A percentile compares a stretch with the other conserved stretches of the same genome.
Conservation (phyloP, 2,113 vertebrate species). For the Caretta caretta region DNA sequence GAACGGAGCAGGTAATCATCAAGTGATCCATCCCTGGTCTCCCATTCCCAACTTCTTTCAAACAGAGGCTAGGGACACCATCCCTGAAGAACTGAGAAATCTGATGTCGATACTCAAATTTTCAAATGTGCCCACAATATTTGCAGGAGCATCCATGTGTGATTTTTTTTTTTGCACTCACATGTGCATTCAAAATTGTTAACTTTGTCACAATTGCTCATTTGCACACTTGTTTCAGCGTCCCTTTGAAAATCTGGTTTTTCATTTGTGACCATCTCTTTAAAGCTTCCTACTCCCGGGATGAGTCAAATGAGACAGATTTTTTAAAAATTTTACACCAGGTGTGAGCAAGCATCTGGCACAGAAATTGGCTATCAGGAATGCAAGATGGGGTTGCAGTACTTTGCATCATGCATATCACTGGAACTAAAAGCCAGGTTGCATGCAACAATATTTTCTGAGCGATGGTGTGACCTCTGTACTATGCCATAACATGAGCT, state of each 20-base stretch:
- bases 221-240: not conserved
- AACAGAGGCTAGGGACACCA: no score
- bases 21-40: no score
- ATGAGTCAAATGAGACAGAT: not conserved
- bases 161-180: no score
- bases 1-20: no score
- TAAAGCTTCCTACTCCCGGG: not conserved
- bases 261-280: not conserved
- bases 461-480: not conserved
- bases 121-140: not conserved
- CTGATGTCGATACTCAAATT: not conserved
- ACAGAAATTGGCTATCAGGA: not conserved
- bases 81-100: not conserved
- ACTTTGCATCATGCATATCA: not conserved
- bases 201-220: not conserved
- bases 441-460: not conserved
- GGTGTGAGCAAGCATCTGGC: not conserved
- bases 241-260: not conserved
- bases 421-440: not conserved
- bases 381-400: not conserved
- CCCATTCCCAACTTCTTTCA: no score
- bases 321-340: rapidly evolving
- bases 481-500: no score
- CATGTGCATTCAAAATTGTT: not conserved
- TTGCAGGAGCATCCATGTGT: not conserved